phyloP scores from a whole-genome alignment of 1,140 invertebrate genomes.

The Contarinia nasturtii region DNA sequence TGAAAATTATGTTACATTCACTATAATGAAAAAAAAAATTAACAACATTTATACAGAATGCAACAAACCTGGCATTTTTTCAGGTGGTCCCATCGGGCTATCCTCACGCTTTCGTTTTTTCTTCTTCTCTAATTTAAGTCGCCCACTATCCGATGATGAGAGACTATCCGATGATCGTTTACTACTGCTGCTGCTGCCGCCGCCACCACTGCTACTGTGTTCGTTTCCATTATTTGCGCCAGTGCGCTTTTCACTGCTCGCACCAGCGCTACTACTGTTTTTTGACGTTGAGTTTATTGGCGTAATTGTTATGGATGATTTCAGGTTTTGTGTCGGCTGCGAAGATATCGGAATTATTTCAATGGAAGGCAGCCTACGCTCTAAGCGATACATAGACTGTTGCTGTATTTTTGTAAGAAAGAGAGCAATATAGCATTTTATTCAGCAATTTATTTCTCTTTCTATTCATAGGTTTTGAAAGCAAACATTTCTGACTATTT shows the following conservation, averaged over 20 bases:
- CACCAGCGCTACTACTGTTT: slow-evolving; percentile 34
- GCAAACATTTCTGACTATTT: no score
- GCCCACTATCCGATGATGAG: slow-evolving; percentile 29
- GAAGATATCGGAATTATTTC: slow-evolving; percentile 43
- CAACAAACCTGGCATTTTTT: slow-evolving; percentile 50
- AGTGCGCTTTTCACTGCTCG: slow-evolving; percentile 29
- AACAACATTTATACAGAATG: slow-evolving; percentile 18
- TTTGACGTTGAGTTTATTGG: slow-evolving; percentile 40
- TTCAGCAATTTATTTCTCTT: no score
- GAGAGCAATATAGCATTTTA: no score
- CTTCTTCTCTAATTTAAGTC: slow-evolving; percentile 52
- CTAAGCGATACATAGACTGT: slow-evolving; percentile 43
- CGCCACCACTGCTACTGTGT: slow-evolving; percentile 25
- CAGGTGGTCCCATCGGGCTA: slow-evolving; percentile 66
- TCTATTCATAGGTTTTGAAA: not conserved
- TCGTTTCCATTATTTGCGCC: no score
- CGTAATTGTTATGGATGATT: slow-evolving; percentile 59
- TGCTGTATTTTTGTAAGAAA: no score
- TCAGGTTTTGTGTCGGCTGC: slow-evolving; percentile 26
- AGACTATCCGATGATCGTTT: slow-evolving; percentile 21
- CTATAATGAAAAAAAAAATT: no score
- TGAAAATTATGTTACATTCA: no score
- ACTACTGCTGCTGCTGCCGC: slow-evolving; percentile 41
- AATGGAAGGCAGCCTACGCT: slow-evolving; percentile 37
- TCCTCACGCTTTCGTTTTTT: slow-evolving; percentile 63